phyloP scores from a whole-genome alignment of 2,113 vertebrate species.

The Lagopus leucura region DNA sequence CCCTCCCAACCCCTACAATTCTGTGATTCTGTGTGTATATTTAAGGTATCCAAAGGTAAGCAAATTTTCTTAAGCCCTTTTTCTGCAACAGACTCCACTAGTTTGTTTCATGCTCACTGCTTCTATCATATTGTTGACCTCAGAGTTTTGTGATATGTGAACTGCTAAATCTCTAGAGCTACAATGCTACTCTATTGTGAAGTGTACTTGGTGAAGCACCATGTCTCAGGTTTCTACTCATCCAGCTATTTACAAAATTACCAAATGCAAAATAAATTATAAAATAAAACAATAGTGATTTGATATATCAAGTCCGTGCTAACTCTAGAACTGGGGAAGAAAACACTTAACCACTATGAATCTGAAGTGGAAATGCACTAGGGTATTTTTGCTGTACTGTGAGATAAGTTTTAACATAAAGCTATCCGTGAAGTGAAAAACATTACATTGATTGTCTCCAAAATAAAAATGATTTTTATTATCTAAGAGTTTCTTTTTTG shows the following conservation, averaged over 20 bases:
- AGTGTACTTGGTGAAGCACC: background rate
- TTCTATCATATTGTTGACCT: background rate
- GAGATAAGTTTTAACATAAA: background rate
- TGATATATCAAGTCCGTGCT: background rate
- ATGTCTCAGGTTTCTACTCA: background rate
- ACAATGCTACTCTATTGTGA: background rate
- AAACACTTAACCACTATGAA: background rate
- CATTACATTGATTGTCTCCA: background rate
- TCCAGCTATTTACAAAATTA: background rate
- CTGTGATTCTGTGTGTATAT: background rate
- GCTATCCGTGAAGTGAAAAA: background rate
- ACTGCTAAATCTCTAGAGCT: background rate
- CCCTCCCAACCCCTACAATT: too few species aligned
- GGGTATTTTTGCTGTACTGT: background rate
- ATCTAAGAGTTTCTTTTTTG: background rate
- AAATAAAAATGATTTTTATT: slow-evolving; percentile 33
- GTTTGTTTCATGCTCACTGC: background rate
- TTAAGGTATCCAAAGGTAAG: background rate
- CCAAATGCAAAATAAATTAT: background rate
- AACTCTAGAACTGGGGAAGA: background rate
- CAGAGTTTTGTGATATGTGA: background rate
- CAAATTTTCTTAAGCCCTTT: background rate
- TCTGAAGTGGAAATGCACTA: background rate
- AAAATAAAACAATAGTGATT: rapidly evolving
- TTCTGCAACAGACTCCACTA: background rate